Evolutionary conservation across 1,140 invertebrate species (phyloP).

Genomic region (Cherax quadricarinatus): DNA sequence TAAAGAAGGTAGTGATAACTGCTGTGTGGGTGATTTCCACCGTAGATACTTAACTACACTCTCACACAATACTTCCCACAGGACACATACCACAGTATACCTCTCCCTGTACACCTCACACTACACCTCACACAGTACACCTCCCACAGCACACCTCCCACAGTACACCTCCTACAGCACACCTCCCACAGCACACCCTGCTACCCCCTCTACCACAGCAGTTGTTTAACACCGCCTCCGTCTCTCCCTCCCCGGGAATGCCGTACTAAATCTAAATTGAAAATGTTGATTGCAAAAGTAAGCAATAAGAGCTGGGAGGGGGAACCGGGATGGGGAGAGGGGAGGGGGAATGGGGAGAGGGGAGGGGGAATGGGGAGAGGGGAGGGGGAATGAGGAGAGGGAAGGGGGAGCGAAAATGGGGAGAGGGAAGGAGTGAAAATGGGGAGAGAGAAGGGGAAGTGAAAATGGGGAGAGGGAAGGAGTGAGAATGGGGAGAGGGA

Average conservation of each 20-base stretch:
- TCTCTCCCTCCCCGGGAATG: background rate
- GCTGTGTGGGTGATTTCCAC: too few relatives aligned
- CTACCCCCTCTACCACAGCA: background rate
- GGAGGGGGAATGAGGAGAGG: too few relatives aligned
- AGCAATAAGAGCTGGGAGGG: background rate
- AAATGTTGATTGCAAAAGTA: background rate
- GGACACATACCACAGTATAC: too few relatives aligned
- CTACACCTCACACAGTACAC: too few relatives aligned
- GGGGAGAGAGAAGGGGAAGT: conserved; percentile 7
- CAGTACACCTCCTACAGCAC: background rate
- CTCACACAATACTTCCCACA: too few relatives aligned
- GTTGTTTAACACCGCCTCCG: background rate
- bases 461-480: too few relatives aligned
- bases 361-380: too few relatives aligned
- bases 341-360: background rate
- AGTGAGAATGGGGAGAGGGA: background rate
- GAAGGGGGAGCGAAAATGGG: background rate
- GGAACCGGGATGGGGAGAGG: background rate
- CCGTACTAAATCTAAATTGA: background rate
- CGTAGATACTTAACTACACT: too few relatives aligned
- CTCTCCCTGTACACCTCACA: too few relatives aligned
- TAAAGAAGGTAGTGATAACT: too few relatives aligned
- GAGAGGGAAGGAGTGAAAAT: background rate
- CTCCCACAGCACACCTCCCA: too few relatives aligned
- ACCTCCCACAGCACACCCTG: background rate